phyloP scores from a whole-genome alignment of 2,888 invertebrate species.

The Villa cingulata region DNA sequence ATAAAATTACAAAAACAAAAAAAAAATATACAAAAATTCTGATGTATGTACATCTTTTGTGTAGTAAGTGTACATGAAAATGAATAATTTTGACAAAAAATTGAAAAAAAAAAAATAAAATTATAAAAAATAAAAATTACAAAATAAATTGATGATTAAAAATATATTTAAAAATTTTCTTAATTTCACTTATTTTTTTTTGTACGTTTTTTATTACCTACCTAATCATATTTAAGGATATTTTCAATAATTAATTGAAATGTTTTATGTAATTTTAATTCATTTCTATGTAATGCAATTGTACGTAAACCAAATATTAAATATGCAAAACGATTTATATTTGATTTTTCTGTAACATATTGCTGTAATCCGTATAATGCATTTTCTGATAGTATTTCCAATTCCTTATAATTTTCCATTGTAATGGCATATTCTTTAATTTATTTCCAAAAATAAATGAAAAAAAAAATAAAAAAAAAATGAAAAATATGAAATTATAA shows the following conservation, averaged over 20 bases:
- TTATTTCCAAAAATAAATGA: background rate
- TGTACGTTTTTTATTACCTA: too few relatives aligned
- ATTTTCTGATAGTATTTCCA: slow-evolving; percentile 29
- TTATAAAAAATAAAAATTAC: too few relatives aligned
- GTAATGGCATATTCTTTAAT: slow-evolving; percentile 26
- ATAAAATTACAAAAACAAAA: too few relatives aligned
- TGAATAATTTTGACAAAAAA: too few relatives aligned
- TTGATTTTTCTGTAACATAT: slow-evolving; percentile 30
- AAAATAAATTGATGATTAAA: too few relatives aligned
- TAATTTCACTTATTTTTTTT: background rate
- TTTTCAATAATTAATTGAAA: too few relatives aligned
- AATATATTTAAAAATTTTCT: too few relatives aligned
- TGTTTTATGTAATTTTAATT: slow-evolving; percentile 7
- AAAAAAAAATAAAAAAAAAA: background rate
- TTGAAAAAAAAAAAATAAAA: too few relatives aligned
- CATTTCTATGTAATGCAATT: slow-evolving; percentile 25
- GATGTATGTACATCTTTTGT: too few relatives aligned
- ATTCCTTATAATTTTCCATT: slow-evolving; percentile 22
- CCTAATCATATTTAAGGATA: too few relatives aligned
- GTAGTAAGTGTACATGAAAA: too few relatives aligned
- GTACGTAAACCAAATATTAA: slow-evolving; percentile 29
- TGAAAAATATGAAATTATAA: background rate
- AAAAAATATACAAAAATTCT: too few relatives aligned
- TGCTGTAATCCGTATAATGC: slow-evolving; percentile 29
- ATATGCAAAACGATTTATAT: slow-evolving; percentile 32